These are phyloP conservation scores for Parnassius apollo DNA, from an alignment of 2,888 invertebrate genomes.

Conservation along the genomic window DNA sequence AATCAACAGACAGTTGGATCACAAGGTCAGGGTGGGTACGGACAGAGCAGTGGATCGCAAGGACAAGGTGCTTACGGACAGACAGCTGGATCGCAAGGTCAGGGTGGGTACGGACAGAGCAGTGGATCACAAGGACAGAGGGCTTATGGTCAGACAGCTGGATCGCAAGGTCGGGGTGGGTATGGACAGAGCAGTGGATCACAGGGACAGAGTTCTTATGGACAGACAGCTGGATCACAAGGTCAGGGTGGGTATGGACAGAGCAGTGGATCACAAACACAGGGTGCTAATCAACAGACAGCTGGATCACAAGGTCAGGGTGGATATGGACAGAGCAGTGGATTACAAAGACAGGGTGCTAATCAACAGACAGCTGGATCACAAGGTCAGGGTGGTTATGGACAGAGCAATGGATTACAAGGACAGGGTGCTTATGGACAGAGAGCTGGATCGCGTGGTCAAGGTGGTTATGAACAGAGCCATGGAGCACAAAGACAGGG, in stretches of 20 bases:
- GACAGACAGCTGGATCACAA: constrained; percentile 4
- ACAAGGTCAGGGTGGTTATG: constrained; percentile 2
- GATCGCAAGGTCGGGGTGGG: constrained; percentile 9
- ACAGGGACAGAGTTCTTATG: constrained; percentile 1
- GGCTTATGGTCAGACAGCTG: not conserved
- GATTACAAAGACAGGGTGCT: constrained; percentile 1
- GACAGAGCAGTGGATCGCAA: constrained; percentile 24
- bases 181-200: constrained; percentile 4
- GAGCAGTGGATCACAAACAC: constrained; percentile 6
- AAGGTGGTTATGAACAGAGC: constrained; percentile 1
- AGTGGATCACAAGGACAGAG: not conserved
- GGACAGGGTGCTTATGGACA: constrained; percentile 13
- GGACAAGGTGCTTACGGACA: constrained; percentile 25
- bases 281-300: constrained; percentile 10
- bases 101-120: constrained; percentile 8
- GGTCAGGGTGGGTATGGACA: constrained; percentile 14
- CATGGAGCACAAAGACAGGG: constrained; percentile 7
- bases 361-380: constrained; percentile 2
- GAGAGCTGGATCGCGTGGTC: not conserved
- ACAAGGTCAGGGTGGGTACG: constrained; percentile 19
- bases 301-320: constrained; percentile 18
- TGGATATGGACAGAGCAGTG: not conserved
- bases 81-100: constrained; percentile 17
- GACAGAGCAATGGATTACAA: not conserved
- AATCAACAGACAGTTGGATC: constrained; percentile 9